phyloP scores from a whole-genome alignment of 37 sponge, comb jelly and placozoan genomes.

The Aphrocallistes beatrix region DNA sequence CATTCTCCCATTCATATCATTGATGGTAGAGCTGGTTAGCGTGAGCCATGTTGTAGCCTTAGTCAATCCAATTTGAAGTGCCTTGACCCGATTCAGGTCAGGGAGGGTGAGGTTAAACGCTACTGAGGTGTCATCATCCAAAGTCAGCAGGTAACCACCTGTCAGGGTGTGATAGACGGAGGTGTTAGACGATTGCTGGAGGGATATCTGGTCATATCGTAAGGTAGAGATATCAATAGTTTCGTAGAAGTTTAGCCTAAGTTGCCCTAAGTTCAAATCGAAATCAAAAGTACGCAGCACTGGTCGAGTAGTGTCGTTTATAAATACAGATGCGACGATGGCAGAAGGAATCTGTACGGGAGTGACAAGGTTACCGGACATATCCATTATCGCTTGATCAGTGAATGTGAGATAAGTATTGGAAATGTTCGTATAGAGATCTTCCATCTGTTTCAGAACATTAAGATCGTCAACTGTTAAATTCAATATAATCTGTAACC shows the following conservation, averaged over 20 bases:
- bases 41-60: slow-evolving; percentile 20
- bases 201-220: slow-evolving; percentile 31
- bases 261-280: slow-evolving; percentile 37
- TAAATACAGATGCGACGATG: slow-evolving; percentile 26
- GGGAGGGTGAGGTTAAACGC: slow-evolving; percentile 25
- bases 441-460: slow-evolving; percentile 43
- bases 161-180: slow-evolving; percentile 40
- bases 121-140: not conserved
- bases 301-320: slow-evolving; percentile 47
- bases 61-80: not conserved
- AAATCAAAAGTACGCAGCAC: slow-evolving; percentile 38
- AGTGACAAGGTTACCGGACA: slow-evolving; percentile 47
- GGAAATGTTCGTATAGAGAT: slow-evolving; percentile 29
- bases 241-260: slow-evolving; percentile 49
- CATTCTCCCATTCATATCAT: slow-evolving; percentile 40
- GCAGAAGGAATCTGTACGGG: slow-evolving; percentile 33
- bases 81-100: slow-evolving; percentile 37
- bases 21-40: slow-evolving; percentile 30
- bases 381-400: slow-evolving; percentile 42
- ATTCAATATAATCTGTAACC: slow-evolving; percentile 34
- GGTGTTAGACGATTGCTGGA: slow-evolving; percentile 38
- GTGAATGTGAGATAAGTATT: slow-evolving; percentile 54
- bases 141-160: slow-evolving; percentile 24
- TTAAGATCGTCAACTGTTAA: slow-evolving; percentile 64
- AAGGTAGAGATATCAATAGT: slow-evolving; percentile 58